Evolutionary conservation across 2,888 invertebrate species (phyloP), one percentile per base, ranked within the genome.

Genomic region (Hipparchia sbordonii): DNA sequence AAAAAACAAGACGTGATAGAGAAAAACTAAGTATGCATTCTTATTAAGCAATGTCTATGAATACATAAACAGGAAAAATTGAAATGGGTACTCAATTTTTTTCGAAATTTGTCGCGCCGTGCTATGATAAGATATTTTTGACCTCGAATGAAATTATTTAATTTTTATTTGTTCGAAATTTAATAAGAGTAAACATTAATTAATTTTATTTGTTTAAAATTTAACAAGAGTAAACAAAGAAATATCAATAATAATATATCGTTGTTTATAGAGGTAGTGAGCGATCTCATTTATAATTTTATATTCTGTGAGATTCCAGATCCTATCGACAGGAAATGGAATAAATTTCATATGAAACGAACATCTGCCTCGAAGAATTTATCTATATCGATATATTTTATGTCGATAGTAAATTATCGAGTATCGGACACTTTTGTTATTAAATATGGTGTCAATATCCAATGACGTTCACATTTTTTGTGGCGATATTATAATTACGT

Each of bases 251-350:
- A 67, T 33, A 12, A 23, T 23, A 23, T 23, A 23, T 23, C 8
- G 23, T 46, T 66, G 71, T 73, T 72, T 60, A 48, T 61, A 72
- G 51, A 52, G 33, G 66, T 71, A 59, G 60, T 69, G 71, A 77
- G 76, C 71, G 63, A 72, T 78, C 77, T 78, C 77, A 81, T 81
- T 80, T 80, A 71, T 74, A 76, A 77, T 77, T 76, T 77, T 76
- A 78, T 77, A 80, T 80, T 80, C 80, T 78, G 77, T 71, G 72
- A 78, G 76, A 78, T 79, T 74, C 75, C 71, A 78, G 77, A 78
- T 80, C 73, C 75, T 73, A 79, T 81, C 79, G 77, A 75, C 59
- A 77, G 82, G 82, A 82, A 79, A 82, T 82, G 76, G 79, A 79
- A 81, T 79, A 79, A 78, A 77, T 77, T 79, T 78, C 75, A 77